phyloP scores from a whole-genome alignment of 2,113 vertebrate species.

The Rhadina sibilatrix region DNA sequence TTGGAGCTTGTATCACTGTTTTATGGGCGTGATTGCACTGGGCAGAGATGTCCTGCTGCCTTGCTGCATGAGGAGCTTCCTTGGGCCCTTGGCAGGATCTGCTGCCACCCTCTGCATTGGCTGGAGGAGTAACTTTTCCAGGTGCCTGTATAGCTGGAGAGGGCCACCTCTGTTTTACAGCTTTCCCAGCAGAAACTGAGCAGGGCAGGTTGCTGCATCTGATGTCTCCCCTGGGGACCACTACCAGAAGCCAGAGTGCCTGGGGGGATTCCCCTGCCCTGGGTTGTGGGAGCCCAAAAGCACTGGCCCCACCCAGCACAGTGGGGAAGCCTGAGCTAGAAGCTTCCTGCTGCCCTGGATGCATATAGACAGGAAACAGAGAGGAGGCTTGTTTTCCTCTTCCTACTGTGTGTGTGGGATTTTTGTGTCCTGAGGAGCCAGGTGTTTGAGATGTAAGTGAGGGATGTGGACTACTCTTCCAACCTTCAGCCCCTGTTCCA shows the following conservation, averaged over 20 bases:
- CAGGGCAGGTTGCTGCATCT: not conserved
- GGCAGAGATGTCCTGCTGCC: not conserved
- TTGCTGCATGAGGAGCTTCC: not conserved
- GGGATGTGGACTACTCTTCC: not conserved
- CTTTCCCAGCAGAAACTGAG: not conserved
- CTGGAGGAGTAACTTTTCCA: not conserved
- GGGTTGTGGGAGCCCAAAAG: not conserved
- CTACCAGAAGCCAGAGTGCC: rapidly evolving
- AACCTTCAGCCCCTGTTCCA: not conserved
- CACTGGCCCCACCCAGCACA: not conserved
- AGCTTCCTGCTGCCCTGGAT: not conserved
- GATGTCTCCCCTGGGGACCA: not conserved
- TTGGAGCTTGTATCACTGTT: not conserved
- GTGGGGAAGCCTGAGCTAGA: not conserved
- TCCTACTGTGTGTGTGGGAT: rapidly evolving
- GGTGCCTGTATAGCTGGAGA: not conserved
- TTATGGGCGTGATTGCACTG: not conserved
- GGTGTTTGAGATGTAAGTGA: not conserved
- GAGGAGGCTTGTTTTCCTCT: not conserved
- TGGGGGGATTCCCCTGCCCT: not conserved
- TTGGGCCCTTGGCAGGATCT: not conserved
- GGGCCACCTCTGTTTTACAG: not conserved
- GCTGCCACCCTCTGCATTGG: not conserved
- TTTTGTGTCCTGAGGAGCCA: not conserved
- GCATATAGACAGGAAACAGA: not conserved